These are phyloP conservation scores for Falcunculus frontatus DNA, from an alignment of 2,113 vertebrate genomes.

Conservation along the genomic window DNA sequence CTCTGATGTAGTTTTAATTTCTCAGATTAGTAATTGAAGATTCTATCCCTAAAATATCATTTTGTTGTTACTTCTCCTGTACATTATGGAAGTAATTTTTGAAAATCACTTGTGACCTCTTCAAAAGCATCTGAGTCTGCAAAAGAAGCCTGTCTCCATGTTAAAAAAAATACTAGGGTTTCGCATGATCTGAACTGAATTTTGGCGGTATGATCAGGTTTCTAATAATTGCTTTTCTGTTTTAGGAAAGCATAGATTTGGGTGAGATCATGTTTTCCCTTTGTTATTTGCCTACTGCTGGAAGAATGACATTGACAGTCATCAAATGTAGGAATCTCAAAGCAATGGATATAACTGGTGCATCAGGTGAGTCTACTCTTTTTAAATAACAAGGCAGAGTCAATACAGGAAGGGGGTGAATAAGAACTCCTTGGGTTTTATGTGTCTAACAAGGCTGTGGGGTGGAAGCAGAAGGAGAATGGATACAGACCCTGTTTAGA, in stretches of 20 bases:
- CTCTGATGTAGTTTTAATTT: not conserved
- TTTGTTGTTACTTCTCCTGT: not conserved
- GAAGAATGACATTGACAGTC: conserved; percentile 95
- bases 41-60: not conserved
- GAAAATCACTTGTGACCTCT: not conserved
- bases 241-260: conserved; percentile 93
- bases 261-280: conserved; percentile 99
- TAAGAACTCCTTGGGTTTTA: not conserved
- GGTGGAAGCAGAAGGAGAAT: not conserved
- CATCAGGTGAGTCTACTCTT: conserved; percentile 80
- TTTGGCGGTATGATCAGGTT: not conserved
- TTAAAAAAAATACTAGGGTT: not conserved
- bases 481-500: not conserved
- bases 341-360: conserved; percentile 98
- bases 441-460: not conserved
- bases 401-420: not conserved
- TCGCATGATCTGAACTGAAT: not conserved
- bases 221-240: conserved; percentile 20
- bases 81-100: not conserved
- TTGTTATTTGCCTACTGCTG: conserved; percentile 96
- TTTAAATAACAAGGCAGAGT: not conserved
- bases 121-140: not conserved
- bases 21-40: not conserved
- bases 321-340: conserved; percentile 99
- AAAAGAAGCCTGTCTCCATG: not conserved